Percentiles rank a stretch among this genome's conserved stretches.
These are phyloP conservation scores for Gadus macrocephalus DNA, from an alignment of 2,113 vertebrate species.

Conservation along the genomic window DNA sequence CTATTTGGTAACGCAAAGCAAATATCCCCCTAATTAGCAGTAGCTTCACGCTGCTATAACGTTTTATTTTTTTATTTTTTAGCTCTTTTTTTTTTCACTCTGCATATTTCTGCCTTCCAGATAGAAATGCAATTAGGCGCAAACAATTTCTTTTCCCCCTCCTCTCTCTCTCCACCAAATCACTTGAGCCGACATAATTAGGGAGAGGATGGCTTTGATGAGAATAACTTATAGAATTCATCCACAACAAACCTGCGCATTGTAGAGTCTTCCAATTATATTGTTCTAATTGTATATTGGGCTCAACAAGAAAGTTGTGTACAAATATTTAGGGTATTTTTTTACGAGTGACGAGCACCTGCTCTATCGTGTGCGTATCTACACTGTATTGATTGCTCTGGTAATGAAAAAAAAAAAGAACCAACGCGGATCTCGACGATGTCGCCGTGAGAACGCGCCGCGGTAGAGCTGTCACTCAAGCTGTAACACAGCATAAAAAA, in stretches of 20 bases:
- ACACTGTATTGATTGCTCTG: too few relatives aligned
- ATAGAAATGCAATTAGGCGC: constrained; percentile 76
- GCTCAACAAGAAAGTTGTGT: too few relatives aligned
- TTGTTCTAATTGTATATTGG: background rate
- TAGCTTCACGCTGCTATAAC: constrained; percentile 67
- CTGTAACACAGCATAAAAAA: too few relatives aligned
- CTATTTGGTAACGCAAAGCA: constrained; percentile 62
- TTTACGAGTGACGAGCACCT: too few relatives aligned
- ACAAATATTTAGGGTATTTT: too few relatives aligned
- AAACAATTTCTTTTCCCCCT: constrained; percentile 43
- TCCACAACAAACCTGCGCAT: constrained; percentile 38
- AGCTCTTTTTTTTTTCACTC: constrained; percentile 43
- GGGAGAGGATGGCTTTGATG: constrained; percentile 61
- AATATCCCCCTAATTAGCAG: constrained; percentile 69
- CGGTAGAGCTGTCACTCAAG: too few relatives aligned
- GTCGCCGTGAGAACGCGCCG: too few relatives aligned
- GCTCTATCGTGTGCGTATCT: too few relatives aligned
- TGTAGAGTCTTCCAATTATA: constrained; percentile 4
- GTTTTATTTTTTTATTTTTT: constrained; percentile 30
- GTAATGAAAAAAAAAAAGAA: too few relatives aligned
- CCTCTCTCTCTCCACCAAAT: constrained; percentile 50
- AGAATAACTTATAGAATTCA: constrained; percentile 57
- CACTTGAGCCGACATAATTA: constrained; percentile 74
- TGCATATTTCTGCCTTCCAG: constrained; percentile 71
- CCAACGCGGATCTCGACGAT: too few relatives aligned